Evolutionary conservation across 1,140 invertebrate genomes (phyloP).

Genomic region (Chelonus insularis): DNA sequence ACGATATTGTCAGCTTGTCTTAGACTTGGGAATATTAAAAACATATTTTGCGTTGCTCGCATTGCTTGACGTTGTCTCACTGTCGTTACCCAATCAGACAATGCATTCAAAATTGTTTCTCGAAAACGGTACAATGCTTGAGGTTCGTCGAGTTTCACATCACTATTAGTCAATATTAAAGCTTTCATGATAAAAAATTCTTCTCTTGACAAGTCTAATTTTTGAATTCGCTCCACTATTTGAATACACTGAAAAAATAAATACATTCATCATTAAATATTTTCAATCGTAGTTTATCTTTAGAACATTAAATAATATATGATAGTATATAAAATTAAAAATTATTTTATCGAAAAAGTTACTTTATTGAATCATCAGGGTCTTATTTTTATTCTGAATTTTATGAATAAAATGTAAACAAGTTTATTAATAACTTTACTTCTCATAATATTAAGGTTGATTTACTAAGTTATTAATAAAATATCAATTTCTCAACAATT

Average conservation of each 20-base stretch:
- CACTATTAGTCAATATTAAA: slow-evolving; percentile 87
- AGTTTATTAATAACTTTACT: not conserved
- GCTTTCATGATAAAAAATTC: slow-evolving; percentile 94
- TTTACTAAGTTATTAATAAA: too few relatives aligned
- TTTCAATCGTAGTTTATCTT: too few relatives aligned
- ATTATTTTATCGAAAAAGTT: too few relatives aligned
- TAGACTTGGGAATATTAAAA: slow-evolving; percentile 85
- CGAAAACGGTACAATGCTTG: slow-evolving; percentile 82
- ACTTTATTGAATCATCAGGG: too few relatives aligned
- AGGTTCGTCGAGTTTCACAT: slow-evolving; percentile 85
- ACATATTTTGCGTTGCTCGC: slow-evolving; percentile 78
- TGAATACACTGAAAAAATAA: slow-evolving; percentile 70
- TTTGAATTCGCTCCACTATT: slow-evolving; percentile 84
- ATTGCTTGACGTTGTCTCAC: slow-evolving; percentile 73
- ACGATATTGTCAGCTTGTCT: slow-evolving; percentile 87
- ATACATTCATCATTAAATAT: slow-evolving; percentile 3
- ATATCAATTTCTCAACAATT: too few relatives aligned
- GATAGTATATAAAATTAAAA: too few relatives aligned
- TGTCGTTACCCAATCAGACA: slow-evolving; percentile 83
- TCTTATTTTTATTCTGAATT: too few relatives aligned
- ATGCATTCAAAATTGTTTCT: slow-evolving; percentile 80
- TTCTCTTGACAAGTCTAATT: slow-evolving; percentile 79
- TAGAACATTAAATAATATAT: too few relatives aligned
- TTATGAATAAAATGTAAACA: too few relatives aligned
- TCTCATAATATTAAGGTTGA: too few relatives aligned